A percentile compares a stretch with the other conserved stretches of the same genome.
Evolutionary conservation across 2,113 vertebrate genomes (phyloP).

Genomic region (Astur gentilis): DNA sequence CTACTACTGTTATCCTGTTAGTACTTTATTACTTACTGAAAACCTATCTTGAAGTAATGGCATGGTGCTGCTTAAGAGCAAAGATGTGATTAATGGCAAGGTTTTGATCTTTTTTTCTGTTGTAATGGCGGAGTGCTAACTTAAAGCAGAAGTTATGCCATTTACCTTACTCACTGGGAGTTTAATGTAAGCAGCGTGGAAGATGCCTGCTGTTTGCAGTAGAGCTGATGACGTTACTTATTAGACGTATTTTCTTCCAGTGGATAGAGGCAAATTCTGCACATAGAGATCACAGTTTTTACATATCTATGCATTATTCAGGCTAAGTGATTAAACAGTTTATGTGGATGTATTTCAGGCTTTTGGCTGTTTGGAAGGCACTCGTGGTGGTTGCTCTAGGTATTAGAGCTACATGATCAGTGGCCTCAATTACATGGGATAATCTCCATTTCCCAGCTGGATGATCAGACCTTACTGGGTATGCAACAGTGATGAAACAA

Average conservation of each 20-base stretch:
- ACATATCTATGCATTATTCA: neutral
- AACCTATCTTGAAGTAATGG: constrained; percentile 17
- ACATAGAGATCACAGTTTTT: neutral
- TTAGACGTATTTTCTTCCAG: neutral
- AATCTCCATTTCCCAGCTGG: neutral
- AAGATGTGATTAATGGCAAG: constrained; percentile 43
- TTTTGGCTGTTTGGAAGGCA: neutral
- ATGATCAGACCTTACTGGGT: neutral
- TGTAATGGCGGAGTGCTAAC: neutral
- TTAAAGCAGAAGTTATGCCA: constrained; percentile 30
- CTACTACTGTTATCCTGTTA: constrained; percentile 50
- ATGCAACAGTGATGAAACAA: neutral
- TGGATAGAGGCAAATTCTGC: neutral
- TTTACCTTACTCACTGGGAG: neutral
- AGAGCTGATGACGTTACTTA: neutral
- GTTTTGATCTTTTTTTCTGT: constrained; percentile 27
- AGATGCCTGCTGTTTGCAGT: neutral
- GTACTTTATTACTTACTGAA: constrained; percentile 44
- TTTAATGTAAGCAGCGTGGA: neutral
- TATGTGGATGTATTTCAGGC: neutral
- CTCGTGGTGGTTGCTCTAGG: neutral
- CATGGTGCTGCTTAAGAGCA: neutral
- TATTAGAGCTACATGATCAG: neutral
- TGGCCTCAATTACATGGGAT: neutral
- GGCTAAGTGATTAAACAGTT: neutral